Percentiles rank a stretch among this genome's conserved stretches.
Evolutionary conservation across 1,140 invertebrate species (phyloP).

Genomic region (Polypedilum pembai): DNA sequence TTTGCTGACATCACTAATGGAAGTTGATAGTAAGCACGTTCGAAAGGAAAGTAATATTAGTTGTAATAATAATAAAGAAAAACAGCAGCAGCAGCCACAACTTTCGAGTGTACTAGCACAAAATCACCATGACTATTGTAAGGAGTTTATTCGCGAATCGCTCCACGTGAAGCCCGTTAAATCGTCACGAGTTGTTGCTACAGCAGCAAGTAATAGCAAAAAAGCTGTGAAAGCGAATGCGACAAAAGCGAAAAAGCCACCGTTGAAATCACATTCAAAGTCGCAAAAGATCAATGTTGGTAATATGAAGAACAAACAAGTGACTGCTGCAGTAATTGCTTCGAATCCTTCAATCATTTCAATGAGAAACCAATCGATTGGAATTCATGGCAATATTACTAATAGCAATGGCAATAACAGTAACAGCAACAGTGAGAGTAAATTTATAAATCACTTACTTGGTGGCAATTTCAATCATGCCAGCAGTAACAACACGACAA

Average conservation of each 20-base stretch:
- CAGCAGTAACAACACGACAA: background rate
- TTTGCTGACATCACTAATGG: conserved; percentile 35
- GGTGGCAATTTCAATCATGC: conserved; percentile 22
- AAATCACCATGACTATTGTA: conserved; percentile 23
- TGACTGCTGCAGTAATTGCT: background rate
- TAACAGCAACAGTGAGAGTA: background rate
- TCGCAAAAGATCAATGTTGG: background rate
- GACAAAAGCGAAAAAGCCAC: conserved; percentile 21
- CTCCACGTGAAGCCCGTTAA: conserved; percentile 6
- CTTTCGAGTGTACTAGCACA: background rate
- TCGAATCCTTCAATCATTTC: background rate
- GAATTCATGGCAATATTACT: background rate
- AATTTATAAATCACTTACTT: conserved; percentile 15
- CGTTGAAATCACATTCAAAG: conserved; percentile 2
- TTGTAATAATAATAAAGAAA: background rate
- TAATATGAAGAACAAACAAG: background rate
- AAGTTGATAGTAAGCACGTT: background rate
- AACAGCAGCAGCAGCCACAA: background rate
- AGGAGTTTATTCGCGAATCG: background rate
- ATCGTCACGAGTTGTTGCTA: background rate
- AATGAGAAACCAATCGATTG: conserved; percentile 12
- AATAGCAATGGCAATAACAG: background rate
- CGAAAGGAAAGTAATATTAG: background rate
- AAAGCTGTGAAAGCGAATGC: background rate
- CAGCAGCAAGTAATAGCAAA: background rate